These are phyloP conservation scores for Archips crataeganus DNA, from an alignment of 2,888 invertebrate species.

Conservation along the genomic window DNA sequence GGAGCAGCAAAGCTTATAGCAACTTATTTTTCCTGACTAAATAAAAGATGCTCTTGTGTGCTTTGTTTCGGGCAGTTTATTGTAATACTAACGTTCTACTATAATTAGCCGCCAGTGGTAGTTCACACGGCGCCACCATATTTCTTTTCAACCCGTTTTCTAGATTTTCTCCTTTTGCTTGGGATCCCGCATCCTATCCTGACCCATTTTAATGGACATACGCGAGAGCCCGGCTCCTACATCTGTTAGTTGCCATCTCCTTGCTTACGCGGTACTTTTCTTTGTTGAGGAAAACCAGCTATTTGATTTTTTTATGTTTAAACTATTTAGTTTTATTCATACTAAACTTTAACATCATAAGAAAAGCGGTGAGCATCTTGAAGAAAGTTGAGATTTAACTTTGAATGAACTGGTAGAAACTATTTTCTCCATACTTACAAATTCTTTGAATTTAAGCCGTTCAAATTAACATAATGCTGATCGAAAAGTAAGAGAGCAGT, in stretches of 20 bases:
- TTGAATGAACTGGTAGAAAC: not conserved
- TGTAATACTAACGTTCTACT: constrained; percentile 13
- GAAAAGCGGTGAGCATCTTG: not conserved
- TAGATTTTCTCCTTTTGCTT: constrained; percentile 63
- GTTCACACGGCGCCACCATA: constrained; percentile 57
- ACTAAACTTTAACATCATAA: not conserved
- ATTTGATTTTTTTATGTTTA: not conserved
- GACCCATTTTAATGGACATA: constrained; percentile 70
- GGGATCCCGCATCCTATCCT: constrained; percentile 62
- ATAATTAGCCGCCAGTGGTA: constrained; percentile 42
- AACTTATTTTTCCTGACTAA: constrained; percentile 21
- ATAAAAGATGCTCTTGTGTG: constrained; percentile 14
- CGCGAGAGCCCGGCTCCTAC: constrained; percentile 59
- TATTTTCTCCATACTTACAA: not conserved
- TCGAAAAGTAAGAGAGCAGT: constrained; percentile 14
- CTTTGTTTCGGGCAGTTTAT: not conserved
- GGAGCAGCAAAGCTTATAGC: constrained; percentile 18
- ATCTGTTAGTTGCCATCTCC: constrained; percentile 70
- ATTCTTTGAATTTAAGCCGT: constrained; percentile 3
- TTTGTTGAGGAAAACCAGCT: constrained; percentile 43
- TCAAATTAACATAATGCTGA: constrained; percentile 32
- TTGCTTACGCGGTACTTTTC: constrained; percentile 58
- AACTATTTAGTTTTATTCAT: not conserved
- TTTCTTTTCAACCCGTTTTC: constrained; percentile 59
- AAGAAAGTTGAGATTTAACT: not conserved